Conservation (phyloP, 2,888 invertebrate species). For the Apamea sordens region DNA sequence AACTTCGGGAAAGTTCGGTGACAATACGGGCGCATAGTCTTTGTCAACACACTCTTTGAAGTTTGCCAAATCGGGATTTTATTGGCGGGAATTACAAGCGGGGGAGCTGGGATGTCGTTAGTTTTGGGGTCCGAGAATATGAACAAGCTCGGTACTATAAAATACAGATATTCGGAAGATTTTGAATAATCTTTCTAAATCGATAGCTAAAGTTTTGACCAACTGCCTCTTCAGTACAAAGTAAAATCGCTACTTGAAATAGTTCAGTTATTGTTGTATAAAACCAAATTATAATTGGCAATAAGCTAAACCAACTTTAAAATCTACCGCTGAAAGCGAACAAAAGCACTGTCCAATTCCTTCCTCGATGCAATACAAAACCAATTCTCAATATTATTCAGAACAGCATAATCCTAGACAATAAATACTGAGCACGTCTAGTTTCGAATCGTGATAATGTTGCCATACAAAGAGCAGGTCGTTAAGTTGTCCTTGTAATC, state of each 20-base stretch:
- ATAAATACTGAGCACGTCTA: conserved; percentile 46
- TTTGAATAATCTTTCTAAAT: neutral
- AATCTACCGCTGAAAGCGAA: neutral
- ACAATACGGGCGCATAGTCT: conserved; percentile 45
- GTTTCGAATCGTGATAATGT: conserved; percentile 50
- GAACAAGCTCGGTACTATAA: neutral
- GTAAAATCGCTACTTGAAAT: neutral
- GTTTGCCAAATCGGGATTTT: conserved; percentile 47
- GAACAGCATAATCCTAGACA: conserved; percentile 28
- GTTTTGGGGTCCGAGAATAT: neutral
- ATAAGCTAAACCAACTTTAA: neutral
- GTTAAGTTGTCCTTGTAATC: conserved; percentile 50
- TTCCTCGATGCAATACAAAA: conserved; percentile 27
- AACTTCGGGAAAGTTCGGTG: conserved; percentile 34
- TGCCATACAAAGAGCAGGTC: conserved; percentile 40
- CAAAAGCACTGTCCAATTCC: conserved; percentile 6
- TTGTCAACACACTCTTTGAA: conserved; percentile 53
- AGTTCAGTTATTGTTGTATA: neutral
- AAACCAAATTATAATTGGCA: conserved; percentile 1
- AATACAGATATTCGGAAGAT: neutral
- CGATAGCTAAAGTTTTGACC: neutral
- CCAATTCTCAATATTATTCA: conserved; percentile 40
- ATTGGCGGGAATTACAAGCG: conserved; percentile 39
- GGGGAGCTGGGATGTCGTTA: neutral
- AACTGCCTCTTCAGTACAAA: neutral